phyloP scores from a whole-genome alignment of 35 echinoderm and acorn worm species.

The Apostichopus parvimensis region DNA sequence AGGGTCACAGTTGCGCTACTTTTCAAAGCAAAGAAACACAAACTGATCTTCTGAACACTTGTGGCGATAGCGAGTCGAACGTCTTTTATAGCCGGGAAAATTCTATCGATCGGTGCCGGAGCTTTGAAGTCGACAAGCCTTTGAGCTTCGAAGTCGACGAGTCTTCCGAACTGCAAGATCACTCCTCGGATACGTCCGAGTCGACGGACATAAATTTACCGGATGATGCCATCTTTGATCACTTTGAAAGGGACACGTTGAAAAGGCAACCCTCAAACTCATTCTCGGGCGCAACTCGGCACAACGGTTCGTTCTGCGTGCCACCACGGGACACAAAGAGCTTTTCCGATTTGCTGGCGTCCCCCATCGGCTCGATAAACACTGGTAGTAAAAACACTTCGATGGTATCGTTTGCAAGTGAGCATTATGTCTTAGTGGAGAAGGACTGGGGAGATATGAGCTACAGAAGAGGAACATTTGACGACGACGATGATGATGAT shows the following conservation, averaged over 20 bases:
- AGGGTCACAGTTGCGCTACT: neutral
- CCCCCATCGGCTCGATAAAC: neutral
- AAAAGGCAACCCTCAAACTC: conserved; percentile 6
- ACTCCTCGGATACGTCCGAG: neutral
- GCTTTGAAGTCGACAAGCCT: neutral
- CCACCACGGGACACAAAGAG: neutral
- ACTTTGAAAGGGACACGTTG: conserved; percentile 19
- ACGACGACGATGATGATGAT: neutral
- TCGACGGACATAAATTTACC: conserved; percentile 8
- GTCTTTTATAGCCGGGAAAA: neutral
- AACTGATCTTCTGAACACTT: conserved; percentile 25
- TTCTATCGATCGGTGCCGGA: conserved; percentile 2
- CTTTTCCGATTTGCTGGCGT: neutral
- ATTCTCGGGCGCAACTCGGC: neutral
- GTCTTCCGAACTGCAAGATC: neutral
- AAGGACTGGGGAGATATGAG: neutral
- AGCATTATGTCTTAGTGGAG: conserved; percentile 13
- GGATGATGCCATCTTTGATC: conserved; percentile 32
- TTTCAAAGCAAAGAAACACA: conserved; percentile 14
- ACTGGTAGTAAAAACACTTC: neutral
- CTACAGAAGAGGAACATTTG: neutral
- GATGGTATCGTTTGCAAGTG: conserved; percentile 5
- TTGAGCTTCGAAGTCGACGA: neutral
- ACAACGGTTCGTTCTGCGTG: neutral
- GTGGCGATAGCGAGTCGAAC: neutral